These are phyloP conservation scores for Acromyrmex heyeri DNA, from an alignment of 1,140 invertebrate genomes.

Conservation along the genomic window DNA sequence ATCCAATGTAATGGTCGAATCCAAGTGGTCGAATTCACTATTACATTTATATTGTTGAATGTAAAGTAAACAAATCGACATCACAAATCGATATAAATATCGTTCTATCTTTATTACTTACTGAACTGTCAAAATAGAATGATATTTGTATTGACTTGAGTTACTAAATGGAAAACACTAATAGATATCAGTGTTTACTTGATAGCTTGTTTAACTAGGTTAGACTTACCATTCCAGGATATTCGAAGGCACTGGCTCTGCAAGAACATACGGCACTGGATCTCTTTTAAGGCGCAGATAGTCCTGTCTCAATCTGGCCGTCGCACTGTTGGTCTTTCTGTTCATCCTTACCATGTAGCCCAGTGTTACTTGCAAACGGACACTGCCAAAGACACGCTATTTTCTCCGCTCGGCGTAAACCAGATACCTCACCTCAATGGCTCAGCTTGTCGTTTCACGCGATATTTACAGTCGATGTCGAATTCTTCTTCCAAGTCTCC, in stretches of 20 bases:
- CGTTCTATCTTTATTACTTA: too few species aligned
- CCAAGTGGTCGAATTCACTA: too few species aligned
- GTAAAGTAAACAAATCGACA: too few species aligned
- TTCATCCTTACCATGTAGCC: slow-evolving; percentile 81
- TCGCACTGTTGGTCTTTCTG: slow-evolving; percentile 90
- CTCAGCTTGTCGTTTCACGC: background rate
- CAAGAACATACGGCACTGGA: slow-evolving; percentile 97
- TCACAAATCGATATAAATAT: too few species aligned
- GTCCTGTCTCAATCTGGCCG: slow-evolving; percentile 97
- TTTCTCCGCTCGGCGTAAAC: background rate
- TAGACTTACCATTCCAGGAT: slow-evolving; percentile 96
- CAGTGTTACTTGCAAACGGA: background rate
- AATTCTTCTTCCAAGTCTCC: background rate
- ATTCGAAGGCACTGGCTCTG: slow-evolving; percentile 97
- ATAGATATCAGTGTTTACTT: too few species aligned
- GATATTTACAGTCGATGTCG: background rate
- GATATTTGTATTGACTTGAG: too few species aligned
- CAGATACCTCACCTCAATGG: background rate
- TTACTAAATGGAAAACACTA: too few species aligned
- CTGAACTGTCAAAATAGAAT: too few species aligned
- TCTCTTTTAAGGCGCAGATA: slow-evolving; percentile 97
- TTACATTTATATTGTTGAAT: too few species aligned
- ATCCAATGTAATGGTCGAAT: too few species aligned
- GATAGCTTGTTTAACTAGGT: background rate
- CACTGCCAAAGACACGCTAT: background rate